Base-by-base conservation (phyloP, 2,888 invertebrate genomes). In the Ophion obscuratus region DNA sequence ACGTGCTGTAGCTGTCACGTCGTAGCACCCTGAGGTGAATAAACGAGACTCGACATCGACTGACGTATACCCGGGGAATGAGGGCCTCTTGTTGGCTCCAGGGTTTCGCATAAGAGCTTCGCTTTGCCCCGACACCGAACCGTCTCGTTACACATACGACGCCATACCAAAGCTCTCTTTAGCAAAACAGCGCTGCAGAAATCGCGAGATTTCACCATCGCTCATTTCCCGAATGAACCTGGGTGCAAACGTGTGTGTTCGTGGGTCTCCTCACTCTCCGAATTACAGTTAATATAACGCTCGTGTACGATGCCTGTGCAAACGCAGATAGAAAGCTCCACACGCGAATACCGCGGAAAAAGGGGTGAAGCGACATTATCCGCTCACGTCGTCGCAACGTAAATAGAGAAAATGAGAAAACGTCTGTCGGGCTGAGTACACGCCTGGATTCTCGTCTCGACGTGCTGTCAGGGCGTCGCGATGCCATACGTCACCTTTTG, bases 341-440 rank as follows among this genome's bases (percentile, higher is more conserved):
- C 27, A 79, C 47, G 44, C 17, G 53, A 53, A 64, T 24, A 14
- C 47, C 40, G 59, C 70, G 81, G 81, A 75, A 82, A 70, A 78
- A 64, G 83, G 87, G 87, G 68, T 74, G 85, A 80, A 87, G 87
- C 83, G 87, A 88, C 85, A 87, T 88, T 88, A 88, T 88, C 87
- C 87, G 84, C 87, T 88, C 85, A 87, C 84, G 87, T 87, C 87
- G 87, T 85, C 85, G 83, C 75, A 87, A 85, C 82, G 87, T 88
- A 88, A 88, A 88, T 88, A 88, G 88, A 88, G 88, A 88, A 88
- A 88, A 88, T 88, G 88, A 88, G 87, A 88, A 87, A 88, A 88
- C 83, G 88, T 88, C 88, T 88, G 88, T 88, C 84, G 87, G 87
- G 86, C 83, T 87, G 81, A 84, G 86, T 88, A 84, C 76, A 88